These are phyloP conservation scores for Phaonia tiefii DNA, from an alignment of 2,888 invertebrate genomes.

Conservation along the genomic window DNA sequence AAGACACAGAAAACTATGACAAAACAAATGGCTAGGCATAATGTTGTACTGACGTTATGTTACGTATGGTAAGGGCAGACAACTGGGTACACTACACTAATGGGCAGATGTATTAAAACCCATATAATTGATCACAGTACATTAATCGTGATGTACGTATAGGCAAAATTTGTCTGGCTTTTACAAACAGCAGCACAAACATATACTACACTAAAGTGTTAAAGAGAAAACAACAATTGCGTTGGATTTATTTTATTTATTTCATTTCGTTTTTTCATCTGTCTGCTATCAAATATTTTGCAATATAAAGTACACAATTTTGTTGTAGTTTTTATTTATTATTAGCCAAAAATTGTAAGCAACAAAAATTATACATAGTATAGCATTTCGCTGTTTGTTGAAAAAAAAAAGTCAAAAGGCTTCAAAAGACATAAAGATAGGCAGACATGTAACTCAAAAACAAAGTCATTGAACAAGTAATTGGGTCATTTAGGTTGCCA, in stretches of 20 bases:
- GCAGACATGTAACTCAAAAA: background rate
- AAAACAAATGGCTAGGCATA: too few relatives aligned
- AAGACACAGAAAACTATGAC: background rate
- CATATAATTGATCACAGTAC: too few relatives aligned
- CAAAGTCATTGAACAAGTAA: constrained; percentile 4
- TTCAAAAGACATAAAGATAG: background rate
- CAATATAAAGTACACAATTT: constrained; percentile 15
- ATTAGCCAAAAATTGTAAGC: constrained; percentile 8
- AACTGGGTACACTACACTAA: too few relatives aligned
- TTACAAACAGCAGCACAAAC: too few relatives aligned
- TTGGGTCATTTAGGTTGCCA: constrained; percentile 24
- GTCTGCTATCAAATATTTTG: constrained; percentile 24
- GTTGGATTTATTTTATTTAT: background rate
- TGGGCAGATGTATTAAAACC: too few relatives aligned
- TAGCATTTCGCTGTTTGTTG: constrained; percentile 21
- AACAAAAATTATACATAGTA: constrained; percentile 4
- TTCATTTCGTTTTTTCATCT: background rate
- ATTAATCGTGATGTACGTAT: too few relatives aligned
- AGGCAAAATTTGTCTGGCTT: too few relatives aligned
- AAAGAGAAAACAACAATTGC: background rate
- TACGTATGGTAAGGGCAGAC: too few relatives aligned
- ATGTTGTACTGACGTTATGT: too few relatives aligned
- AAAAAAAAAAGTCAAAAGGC: constrained; percentile 6
- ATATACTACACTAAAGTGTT: too few relatives aligned
- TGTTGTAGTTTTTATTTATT: constrained; percentile 9